A percentile compares a stretch with the other conserved stretches of the same genome.
Conservation (phyloP, 2,797 vertebrate species). For the Pelochelys cantorii region DNA sequence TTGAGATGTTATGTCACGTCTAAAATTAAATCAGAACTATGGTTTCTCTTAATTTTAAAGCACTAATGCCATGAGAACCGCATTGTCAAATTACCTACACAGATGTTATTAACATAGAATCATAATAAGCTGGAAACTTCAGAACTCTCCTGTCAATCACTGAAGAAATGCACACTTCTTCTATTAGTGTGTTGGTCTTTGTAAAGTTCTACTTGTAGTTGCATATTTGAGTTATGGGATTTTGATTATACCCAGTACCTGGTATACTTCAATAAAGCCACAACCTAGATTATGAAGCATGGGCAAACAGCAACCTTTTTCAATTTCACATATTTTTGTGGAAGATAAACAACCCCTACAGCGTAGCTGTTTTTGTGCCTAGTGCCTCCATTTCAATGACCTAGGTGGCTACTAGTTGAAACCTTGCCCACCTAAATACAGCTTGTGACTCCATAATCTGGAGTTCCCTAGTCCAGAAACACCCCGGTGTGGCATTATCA, state of each 20-base stretch:
- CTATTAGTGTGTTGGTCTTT: constrained; percentile 21
- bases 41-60: constrained; percentile 43
- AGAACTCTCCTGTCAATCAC: constrained; percentile 26
- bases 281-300: neutral
- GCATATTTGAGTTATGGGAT: neutral
- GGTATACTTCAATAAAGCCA: neutral
- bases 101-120: constrained; percentile 54
- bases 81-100: constrained; percentile 14
- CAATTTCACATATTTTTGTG: neutral
- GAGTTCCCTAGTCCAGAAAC: too few relatives aligned
- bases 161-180: neutral
- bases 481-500: too few relatives aligned
- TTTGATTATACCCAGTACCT: neutral
- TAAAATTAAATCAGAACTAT: constrained; percentile 54
- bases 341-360: neutral
- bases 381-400: neutral
- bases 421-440: neutral
- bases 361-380: constrained; percentile 6
- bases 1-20: constrained; percentile 53
- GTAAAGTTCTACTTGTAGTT: neutral
- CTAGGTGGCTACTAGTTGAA: neutral
- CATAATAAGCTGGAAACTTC: constrained; percentile 48
- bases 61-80: constrained; percentile 30
- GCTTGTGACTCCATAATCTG: too few relatives aligned
- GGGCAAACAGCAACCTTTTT: neutral